Base-by-base conservation (phyloP, 2,888 invertebrate species). In the Pachymerium ferrugineum region DNA sequence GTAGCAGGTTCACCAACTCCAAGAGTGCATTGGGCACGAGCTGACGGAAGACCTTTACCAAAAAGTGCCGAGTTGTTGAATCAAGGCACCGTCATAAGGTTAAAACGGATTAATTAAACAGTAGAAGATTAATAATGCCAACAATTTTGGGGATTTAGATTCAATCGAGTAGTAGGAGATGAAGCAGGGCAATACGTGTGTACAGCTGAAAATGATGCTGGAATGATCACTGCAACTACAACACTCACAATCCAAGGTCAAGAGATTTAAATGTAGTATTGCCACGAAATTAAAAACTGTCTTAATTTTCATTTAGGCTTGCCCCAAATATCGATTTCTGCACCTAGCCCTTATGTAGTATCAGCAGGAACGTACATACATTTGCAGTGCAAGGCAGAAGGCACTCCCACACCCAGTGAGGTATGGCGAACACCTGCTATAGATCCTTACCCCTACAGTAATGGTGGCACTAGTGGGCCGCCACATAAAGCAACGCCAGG, bases 121-220 rank as follows among this genome's bases (percentile, higher is more conserved):
- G n/a, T n/a, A n/a, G n/a, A n/a, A n/a, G n/a, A n/a, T n/a, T n/a
- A n/a, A n/a, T n/a, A n/a, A n/a, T n/a, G n/a, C n/a, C n/a, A n/a
- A n/a, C n/a, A n/a, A n/a, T n/a, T n/a, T n/a, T n/a, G n/a, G 16
- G 42, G n/a, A 33, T 73, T 5, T 73, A 80, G 83, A 77, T 84
- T 85, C 76, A 81, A 79, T 74, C 86, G 87, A 47, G 87, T 94
- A 6, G 88, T 89, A 8, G 85, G 88, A 6, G 87, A 86, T 70
- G 95, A 97, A 80, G 90, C 89, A 77, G 96, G 95, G 0, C 87
- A 89, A 74, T 97, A 96, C 81, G 87, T 90, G n/a, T 97, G 97
- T 79, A 86, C 89, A 0, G 96, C 93, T 0, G 86, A 87, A 69
- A 97, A 95, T 81, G 84, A 86, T 1, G 93, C 90, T 8, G 96